Conservation (phyloP, 2,888 invertebrate species). For the Scaptomyza polygonia region DNA sequence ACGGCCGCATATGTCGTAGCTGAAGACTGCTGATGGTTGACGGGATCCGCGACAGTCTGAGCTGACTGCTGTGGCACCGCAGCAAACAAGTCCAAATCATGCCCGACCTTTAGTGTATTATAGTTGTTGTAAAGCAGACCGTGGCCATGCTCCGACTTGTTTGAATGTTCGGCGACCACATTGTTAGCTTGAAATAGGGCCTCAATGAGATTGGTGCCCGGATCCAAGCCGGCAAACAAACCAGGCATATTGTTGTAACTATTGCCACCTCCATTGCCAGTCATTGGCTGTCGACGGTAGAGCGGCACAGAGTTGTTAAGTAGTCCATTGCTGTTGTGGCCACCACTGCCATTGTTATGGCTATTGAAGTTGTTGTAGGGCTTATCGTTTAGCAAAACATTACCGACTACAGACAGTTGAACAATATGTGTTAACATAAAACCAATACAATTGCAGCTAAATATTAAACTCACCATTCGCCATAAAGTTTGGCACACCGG, state of each 20-base stretch:
- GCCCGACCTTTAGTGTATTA: conserved; percentile 67
- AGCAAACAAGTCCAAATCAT: conserved; percentile 80
- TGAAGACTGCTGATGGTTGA: conserved; percentile 61
- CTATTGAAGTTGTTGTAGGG: conserved; percentile 55
- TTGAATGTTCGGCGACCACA: conserved; percentile 58
- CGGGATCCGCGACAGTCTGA: conserved; percentile 31
- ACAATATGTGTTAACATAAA: not conserved
- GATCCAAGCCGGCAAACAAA: conserved; percentile 66
- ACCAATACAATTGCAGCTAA: not conserved
- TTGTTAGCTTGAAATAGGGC: conserved; percentile 80
- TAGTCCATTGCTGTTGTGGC: conserved; percentile 57
- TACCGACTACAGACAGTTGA: conserved; percentile 36
- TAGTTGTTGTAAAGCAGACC: conserved; percentile 80
- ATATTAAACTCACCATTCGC: conserved; percentile 65
- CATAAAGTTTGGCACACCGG: conserved; percentile 59
- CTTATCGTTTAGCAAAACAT: conserved; percentile 61
- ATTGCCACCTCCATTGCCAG: conserved; percentile 74
- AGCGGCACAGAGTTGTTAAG: conserved; percentile 84
- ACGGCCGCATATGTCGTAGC: conserved; percentile 84
- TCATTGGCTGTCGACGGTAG: conserved; percentile 85
- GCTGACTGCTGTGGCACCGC: conserved; percentile 61
- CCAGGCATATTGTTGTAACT: conserved; percentile 67
- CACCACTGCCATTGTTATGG: conserved; percentile 48
- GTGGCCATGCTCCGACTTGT: conserved; percentile 67
- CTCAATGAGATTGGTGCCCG: conserved; percentile 80